Conservation (phyloP, 2,888 invertebrate species). For the Invenusta paracnida region DNA sequence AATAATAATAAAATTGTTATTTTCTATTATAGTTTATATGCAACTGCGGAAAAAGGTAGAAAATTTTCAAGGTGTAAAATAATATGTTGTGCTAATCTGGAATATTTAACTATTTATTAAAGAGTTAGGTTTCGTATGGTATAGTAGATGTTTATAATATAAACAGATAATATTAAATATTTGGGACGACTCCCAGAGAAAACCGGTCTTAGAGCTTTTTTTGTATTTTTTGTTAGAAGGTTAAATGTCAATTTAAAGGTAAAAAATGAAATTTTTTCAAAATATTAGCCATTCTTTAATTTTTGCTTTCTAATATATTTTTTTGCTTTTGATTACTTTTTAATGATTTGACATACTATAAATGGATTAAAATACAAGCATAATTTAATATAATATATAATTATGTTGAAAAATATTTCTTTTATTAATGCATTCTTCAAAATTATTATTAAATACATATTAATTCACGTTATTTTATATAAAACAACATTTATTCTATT, state of each 20-base stretch:
- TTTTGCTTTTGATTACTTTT: no score
- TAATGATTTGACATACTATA: neutral
- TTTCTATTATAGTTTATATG: no score
- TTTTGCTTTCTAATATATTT: no score
- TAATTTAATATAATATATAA: neutral
- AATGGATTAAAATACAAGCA: neutral
- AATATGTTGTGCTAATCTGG: no score
- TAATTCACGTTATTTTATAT: neutral
- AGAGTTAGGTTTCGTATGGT: no score
- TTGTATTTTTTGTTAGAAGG: neutral
- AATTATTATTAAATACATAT: neutral
- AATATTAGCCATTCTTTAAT: neutral
- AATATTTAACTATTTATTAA: no score
- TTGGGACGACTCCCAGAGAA: neutral
- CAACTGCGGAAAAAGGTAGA: no score
- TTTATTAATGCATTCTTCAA: neutral
- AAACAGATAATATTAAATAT: no score
- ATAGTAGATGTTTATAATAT: no score
- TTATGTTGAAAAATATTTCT: neutral
- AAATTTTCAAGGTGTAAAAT: no score
- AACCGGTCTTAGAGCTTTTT: neutral
- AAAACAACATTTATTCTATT: neutral
- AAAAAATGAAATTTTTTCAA: neutral
- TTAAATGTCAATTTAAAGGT: no score
- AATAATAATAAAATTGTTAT: no score